Percentiles rank a stretch among this genome's conserved stretches.
phyloP scores from a whole-genome alignment of 2,797 vertebrate species.

The Cetoscarus ocellatus region DNA sequence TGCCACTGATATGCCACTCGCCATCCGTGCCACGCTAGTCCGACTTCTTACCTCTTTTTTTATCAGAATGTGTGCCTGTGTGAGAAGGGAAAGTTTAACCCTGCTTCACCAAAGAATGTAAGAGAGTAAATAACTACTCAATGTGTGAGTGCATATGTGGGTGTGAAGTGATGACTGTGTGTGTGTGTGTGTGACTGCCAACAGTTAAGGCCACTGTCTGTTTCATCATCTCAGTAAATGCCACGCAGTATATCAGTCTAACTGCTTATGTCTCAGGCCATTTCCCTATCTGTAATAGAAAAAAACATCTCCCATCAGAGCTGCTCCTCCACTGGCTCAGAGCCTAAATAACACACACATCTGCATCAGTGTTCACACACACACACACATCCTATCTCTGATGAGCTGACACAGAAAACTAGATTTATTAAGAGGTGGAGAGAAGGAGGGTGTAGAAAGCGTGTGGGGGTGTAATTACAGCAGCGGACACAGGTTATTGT shows the following conservation, averaged over 20 bases:
- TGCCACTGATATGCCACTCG: no score
- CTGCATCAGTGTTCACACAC: conserved; percentile 23
- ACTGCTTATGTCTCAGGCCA: conserved; percentile 55
- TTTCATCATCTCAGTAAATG: conserved; percentile 76
- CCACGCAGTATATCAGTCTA: conserved; percentile 68
- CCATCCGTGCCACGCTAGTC: no score
- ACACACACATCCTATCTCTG: conserved; percentile 49
- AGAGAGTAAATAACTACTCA: no score
- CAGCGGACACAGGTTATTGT: conserved; percentile 48
- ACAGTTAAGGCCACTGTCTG: conserved; percentile 48
- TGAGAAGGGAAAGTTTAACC: no score
- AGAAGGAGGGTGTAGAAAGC: conserved; percentile 30
- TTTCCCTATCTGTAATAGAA: conserved; percentile 76
- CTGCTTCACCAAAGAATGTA: no score
- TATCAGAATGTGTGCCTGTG: no score
- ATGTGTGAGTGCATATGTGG: no score
- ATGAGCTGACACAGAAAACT: conserved; percentile 74
- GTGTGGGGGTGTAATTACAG: conserved; percentile 45
- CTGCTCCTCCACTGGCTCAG: conserved; percentile 35
- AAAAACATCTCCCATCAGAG: conserved; percentile 60
- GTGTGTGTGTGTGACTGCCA: conserved; percentile 50
- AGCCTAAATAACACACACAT: conserved; percentile 50
- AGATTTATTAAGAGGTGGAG: conserved; percentile 68
- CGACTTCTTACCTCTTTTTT: no score
- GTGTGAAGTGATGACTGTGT: no score